Evolutionary conservation across 2,888 invertebrate species (phyloP).

Genomic region (Tillus elongatus): DNA sequence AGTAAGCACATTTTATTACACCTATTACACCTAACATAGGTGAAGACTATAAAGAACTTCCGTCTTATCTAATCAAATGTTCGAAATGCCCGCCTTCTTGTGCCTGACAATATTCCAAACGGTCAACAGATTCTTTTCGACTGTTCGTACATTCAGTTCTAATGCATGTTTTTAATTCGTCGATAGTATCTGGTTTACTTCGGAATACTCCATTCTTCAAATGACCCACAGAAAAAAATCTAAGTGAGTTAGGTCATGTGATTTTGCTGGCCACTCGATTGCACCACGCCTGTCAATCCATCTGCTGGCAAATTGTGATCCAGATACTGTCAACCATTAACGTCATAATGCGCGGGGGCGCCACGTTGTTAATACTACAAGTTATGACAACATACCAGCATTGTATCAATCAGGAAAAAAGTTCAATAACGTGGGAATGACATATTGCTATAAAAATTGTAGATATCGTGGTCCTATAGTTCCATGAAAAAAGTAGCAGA

Average conservation of each 20-base stretch:
- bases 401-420: background rate
- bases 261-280: conserved; percentile 1
- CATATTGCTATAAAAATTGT: background rate
- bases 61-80: too few species aligned
- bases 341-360: background rate
- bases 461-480: background rate
- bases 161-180: too few species aligned
- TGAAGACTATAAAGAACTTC: too few species aligned
- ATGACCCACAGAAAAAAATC: background rate
- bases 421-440: background rate
- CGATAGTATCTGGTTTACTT: too few species aligned
- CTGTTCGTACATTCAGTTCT: too few species aligned
- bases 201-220: too few species aligned
- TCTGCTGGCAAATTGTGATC: conserved; percentile 1
- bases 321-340: background rate
- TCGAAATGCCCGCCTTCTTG: too few species aligned
- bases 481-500: background rate
- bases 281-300: background rate
- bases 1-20: too few species aligned
- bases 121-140: too few species aligned
- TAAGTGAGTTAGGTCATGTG: background rate
- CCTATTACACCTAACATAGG: too few species aligned
- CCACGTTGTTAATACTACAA: background rate
- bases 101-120: too few species aligned
- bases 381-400: too few species aligned